Evolutionary conservation across 2,113 vertebrate genomes (phyloP), one percentile per base, ranked within the genome.

Genomic region (Austrofundulus limnaeus): DNA sequence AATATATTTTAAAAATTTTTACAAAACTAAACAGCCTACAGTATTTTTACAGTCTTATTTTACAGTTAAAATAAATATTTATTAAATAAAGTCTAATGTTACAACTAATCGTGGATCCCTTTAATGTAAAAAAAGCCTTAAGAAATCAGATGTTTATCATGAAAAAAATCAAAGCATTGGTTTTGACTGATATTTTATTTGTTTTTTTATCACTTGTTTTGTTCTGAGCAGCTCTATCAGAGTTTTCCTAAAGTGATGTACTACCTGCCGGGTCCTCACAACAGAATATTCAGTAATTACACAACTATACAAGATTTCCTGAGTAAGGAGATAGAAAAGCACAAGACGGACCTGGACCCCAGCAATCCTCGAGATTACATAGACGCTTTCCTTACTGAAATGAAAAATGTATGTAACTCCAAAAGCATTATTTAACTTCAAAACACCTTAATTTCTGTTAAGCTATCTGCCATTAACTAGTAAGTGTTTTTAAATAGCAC

Each of bases 321-420:
- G 8, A 4, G 1, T 19, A 34, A 50, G 41, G 55, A 82, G 25
- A 25, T 93, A 1, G 6, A 85, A 13, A 88, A 76, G 42, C 94
- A 96, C 78, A 94, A 89, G 77, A 82, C 64, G 47, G 81, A 92
- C 5, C 73, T 91, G 85, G 89, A 94, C 45, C 87, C 80, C 28
- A 87, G 16, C 0, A 81, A 91, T 41, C 73, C 86, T 1, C 77
- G 88, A n/a, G 93, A 95, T 73, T 93, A 93, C 80, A 94, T 95
- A 0, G 93, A 95, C 11, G 69, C 89, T 61, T 95, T 94, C 72
- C 85, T 96, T 19, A 88, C 77, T 2, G 92, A 95, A 86, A 92
- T 93, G 23, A 61, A 85, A 67, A 94, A 92, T 41, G 94, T 95
- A 80, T 13, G 64, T 0, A 19, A 11, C 3, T 42, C 7, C 15